A percentile compares a stretch with the other conserved stretches of the same genome.
Evolutionary conservation across 2,797 vertebrate species (phyloP).

Genomic region (Aeoliscus strigatus): DNA sequence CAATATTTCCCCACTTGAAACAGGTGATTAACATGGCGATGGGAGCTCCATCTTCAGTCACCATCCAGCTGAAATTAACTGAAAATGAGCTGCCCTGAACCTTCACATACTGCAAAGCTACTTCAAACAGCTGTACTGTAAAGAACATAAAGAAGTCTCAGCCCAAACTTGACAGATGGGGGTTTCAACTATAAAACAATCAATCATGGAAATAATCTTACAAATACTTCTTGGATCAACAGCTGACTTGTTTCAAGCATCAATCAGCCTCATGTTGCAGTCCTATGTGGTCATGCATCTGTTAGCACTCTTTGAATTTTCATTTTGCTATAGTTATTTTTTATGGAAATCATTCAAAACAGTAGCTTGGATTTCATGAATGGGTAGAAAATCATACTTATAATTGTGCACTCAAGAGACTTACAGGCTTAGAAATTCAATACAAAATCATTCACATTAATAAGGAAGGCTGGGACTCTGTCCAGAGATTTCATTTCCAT

Average conservation of each 20-base stretch:
- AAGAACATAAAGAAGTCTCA: conserved; percentile 19
- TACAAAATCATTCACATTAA: conserved; percentile 21
- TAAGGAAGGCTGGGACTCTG: conserved; percentile 10
- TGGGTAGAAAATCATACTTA: too few species aligned
- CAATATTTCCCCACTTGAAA: conserved; percentile 55
- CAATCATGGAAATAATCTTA: neutral
- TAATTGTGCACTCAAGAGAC: neutral
- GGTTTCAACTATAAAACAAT: neutral
- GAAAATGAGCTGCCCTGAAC: too few species aligned
- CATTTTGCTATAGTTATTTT: too few species aligned
- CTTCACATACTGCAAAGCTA: conserved; percentile 17
- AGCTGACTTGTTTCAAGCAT: conserved; percentile 22
- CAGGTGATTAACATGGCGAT: conserved; percentile 36
- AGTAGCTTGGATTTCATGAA: too few species aligned
- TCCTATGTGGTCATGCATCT: conserved; percentile 1
- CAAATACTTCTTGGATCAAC: conserved; percentile 10
- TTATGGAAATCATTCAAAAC: too few species aligned
- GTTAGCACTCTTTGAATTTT: neutral
- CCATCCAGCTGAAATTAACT: conserved; percentile 30
- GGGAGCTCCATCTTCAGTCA: conserved; percentile 20
- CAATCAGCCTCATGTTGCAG: conserved; percentile 10
- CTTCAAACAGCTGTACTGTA: conserved; percentile 5
- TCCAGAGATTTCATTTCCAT: conserved; percentile 32
- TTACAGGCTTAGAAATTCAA: conserved; percentile 21
- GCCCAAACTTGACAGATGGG: conserved; percentile 17